Evolutionary conservation across 35 echinoderm and acorn worm genomes (phyloP).

Genomic region (Amphiura filiformis): DNA sequence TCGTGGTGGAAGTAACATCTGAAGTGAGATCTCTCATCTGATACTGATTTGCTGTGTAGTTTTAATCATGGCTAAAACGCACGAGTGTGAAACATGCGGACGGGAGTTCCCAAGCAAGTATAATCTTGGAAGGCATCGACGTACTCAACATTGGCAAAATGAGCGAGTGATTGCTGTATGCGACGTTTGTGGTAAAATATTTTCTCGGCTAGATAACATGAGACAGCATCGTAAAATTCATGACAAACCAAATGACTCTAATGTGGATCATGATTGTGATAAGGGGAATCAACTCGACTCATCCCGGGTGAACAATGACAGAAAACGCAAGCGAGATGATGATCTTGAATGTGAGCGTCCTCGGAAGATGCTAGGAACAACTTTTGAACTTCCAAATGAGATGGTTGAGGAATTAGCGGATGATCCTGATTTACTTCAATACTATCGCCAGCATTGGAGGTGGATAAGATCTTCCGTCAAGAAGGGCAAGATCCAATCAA

Average conservation of each 20-base stretch:
- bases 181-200: neutral
- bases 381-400: neutral
- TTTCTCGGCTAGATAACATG: neutral
- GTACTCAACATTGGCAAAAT: neutral
- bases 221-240: neutral
- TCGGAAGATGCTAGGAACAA: neutral
- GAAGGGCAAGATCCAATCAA: neutral
- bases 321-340: neutral
- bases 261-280: neutral
- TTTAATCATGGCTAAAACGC: neutral
- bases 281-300: neutral
- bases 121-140: neutral
- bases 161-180: neutral
- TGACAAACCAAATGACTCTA: neutral
- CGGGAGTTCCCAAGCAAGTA: neutral
- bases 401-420: neutral
- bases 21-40: neutral
- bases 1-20: neutral
- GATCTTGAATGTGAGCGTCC: neutral
- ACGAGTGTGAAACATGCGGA: neutral
- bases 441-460: neutral
- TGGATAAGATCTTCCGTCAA: neutral
- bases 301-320: neutral
- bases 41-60: neutral
- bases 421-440: neutral